Evolutionary conservation across 2,888 invertebrate genomes (phyloP).

Genomic region (Drosophila dives): DNA sequence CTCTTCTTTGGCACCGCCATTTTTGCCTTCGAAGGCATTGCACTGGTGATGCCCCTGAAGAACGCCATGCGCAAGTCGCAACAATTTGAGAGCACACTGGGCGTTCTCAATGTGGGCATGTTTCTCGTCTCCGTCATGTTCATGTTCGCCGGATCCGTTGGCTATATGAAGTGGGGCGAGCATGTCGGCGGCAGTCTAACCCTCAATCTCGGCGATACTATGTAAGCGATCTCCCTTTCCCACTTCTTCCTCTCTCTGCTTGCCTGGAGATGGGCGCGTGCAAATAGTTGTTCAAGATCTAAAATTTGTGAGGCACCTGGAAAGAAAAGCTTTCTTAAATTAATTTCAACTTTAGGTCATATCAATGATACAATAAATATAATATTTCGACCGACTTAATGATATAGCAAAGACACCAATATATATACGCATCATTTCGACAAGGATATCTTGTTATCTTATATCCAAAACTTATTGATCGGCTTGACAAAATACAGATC

Average conservation of each 20-base stretch:
- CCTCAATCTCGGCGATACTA: slow-evolving; percentile 89
- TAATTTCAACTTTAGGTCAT: too few species aligned
- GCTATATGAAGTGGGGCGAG: slow-evolving; percentile 95
- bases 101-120: slow-evolving; percentile 97
- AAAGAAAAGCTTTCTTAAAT: background rate
- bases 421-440: too few species aligned
- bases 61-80: slow-evolving; percentile 94
- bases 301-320: background rate
- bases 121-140: slow-evolving; percentile 90
- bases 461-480: too few species aligned
- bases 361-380: too few species aligned
- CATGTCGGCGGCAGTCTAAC: slow-evolving; percentile 93
- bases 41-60: slow-evolving; percentile 95
- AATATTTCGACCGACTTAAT: too few species aligned
- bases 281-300: background rate
- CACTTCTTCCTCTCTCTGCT: background rate
- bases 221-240: slow-evolving; percentile 66
- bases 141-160: slow-evolving; percentile 92
- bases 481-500: too few species aligned
- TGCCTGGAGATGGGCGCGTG: background rate
- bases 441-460: too few species aligned
- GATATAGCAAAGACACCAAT: too few species aligned
- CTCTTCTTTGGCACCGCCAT: slow-evolving; percentile 98
- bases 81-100: slow-evolving; percentile 91
- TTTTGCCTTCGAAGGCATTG: slow-evolving; percentile 98